These are phyloP conservation scores for Gymnothorax javanicus DNA, from an alignment of 2,797 vertebrate species.

Conservation along the genomic window DNA sequence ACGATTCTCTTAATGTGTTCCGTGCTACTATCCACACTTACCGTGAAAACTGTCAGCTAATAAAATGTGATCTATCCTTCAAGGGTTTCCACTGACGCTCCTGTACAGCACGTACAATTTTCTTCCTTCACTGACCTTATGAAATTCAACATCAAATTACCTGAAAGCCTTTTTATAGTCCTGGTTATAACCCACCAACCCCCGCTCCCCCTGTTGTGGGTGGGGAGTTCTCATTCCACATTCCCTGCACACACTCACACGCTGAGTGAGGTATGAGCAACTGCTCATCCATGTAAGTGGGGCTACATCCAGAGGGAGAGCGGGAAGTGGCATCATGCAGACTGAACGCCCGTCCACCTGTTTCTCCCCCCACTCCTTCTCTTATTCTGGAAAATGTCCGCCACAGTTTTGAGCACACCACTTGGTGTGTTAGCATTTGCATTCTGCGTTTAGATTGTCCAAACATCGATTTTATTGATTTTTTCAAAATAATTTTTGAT, in stretches of 20 bases:
- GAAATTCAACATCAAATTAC: conserved; percentile 17
- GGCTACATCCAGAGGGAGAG: conserved; percentile 7
- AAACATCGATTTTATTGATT: background rate
- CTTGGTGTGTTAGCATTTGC: background rate
- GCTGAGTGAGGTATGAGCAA: background rate
- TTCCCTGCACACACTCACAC: too few species aligned
- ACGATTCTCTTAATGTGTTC: background rate
- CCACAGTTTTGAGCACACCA: background rate
- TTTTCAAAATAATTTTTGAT: background rate
- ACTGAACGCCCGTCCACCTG: background rate
- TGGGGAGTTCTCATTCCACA: background rate
- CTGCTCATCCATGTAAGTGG: background rate
- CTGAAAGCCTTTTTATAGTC: conserved; percentile 22
- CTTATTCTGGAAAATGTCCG: background rate
- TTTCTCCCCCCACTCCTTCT: background rate
- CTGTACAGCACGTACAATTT: background rate
- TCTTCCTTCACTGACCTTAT: background rate
- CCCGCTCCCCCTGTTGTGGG: background rate
- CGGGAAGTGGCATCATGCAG: background rate
- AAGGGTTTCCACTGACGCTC: conserved; percentile 7
- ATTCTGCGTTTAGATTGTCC: background rate
- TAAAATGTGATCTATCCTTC: conserved; percentile 15
- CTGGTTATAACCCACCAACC: background rate
- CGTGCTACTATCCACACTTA: background rate
- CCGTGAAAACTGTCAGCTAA: background rate